phyloP scores from a whole-genome alignment of 2,797 vertebrate species.

The Huso huso region DNA sequence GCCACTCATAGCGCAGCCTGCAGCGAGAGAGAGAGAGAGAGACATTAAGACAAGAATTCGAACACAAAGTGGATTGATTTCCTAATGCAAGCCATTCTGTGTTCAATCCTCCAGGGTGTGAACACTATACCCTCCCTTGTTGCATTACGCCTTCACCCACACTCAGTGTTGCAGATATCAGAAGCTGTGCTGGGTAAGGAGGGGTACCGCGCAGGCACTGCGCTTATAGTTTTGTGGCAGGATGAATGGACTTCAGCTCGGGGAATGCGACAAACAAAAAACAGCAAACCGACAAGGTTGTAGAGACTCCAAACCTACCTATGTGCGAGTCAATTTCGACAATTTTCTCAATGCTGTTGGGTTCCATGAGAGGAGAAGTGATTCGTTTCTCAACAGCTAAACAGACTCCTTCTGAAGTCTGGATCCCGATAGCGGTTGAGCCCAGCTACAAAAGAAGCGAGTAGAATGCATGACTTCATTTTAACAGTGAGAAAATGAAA shows the following conservation, averaged over 20 bases:
- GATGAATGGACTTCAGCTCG: too few relatives aligned
- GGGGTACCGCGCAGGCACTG: too few relatives aligned
- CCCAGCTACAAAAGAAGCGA: conserved; percentile 66
- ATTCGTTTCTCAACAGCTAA: conserved; percentile 97
- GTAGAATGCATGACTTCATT: not conserved
- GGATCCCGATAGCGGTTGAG: conserved; percentile 96
- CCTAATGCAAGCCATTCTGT: too few relatives aligned
- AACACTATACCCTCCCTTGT: too few relatives aligned
- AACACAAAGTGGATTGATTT: not conserved
- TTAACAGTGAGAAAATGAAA: not conserved
- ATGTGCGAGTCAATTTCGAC: conserved; percentile 96
- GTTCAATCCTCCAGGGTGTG: too few relatives aligned
- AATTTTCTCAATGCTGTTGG: conserved; percentile 97
- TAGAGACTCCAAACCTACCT: conserved; percentile 48
- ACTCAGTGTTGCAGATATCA: too few relatives aligned
- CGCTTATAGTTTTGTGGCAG: too few relatives aligned
- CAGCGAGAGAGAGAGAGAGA: not conserved
- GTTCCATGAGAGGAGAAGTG: conserved; percentile 95
- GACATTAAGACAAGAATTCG: not conserved
- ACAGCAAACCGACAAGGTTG: too few relatives aligned
- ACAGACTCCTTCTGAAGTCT: conserved; percentile 92
- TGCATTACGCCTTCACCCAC: too few relatives aligned
- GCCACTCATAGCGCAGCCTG: conserved; percentile 97
- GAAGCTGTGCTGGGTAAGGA: too few relatives aligned
- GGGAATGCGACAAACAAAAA: too few relatives aligned